A percentile compares a stretch with the other conserved stretches of the same genome.
These are phyloP conservation scores for Acanthisitta chloris DNA, from an alignment of 2,113 vertebrate species.

Conservation along the genomic window DNA sequence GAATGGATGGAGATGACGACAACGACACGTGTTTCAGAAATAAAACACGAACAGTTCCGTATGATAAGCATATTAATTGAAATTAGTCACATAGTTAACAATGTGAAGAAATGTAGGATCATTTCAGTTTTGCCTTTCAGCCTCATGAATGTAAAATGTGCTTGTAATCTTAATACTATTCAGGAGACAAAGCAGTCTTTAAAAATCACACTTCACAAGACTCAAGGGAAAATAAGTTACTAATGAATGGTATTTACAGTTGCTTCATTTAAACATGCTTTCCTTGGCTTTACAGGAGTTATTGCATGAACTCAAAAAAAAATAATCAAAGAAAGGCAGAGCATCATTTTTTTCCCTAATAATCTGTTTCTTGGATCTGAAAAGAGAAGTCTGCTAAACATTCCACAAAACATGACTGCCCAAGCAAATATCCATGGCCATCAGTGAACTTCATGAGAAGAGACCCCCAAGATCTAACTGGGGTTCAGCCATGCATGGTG, in stretches of 20 bases:
- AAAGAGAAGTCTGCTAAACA: not conserved
- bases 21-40: conserved; percentile 56
- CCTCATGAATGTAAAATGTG: conserved; percentile 79
- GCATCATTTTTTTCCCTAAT: not conserved
- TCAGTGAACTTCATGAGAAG: not conserved
- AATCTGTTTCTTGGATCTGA: not conserved
- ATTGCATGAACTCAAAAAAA: conserved; percentile 59
- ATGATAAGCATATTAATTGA: conserved; percentile 74
- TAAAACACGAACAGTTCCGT: conserved; percentile 54
- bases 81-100: conserved; percentile 76
- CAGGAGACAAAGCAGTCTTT: conserved; percentile 74
- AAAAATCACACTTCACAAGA: conserved; percentile 76
- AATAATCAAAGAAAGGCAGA: conserved; percentile 52
- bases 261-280: conserved; percentile 63
- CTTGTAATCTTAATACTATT: conserved; percentile 79
- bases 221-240: conserved; percentile 80
- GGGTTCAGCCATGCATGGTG: accelerated
- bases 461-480: not conserved
- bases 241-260: conserved; percentile 83
- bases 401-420: not conserved
- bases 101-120: conserved; percentile 70
- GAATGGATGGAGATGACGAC: conserved; percentile 45
- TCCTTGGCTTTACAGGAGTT: conserved; percentile 70
- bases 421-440: not conserved
- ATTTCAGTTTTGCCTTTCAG: conserved; percentile 70